These are phyloP conservation scores for Torymus aiolomorphi DNA, from an alignment of 2,888 invertebrate genomes.

Conservation along the genomic window DNA sequence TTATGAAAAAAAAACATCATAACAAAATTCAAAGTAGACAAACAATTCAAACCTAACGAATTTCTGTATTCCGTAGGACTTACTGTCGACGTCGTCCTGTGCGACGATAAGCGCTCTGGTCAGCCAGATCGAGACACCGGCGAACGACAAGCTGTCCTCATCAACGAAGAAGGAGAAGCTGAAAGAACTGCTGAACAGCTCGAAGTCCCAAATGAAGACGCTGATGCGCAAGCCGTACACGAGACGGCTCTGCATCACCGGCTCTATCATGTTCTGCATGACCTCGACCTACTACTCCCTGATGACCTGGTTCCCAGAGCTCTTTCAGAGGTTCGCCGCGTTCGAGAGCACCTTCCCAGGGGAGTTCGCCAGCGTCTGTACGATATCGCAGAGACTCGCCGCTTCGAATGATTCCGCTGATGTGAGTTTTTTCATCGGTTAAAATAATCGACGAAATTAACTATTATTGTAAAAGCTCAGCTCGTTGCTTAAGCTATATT, in stretches of 20 bases:
- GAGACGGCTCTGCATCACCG: conserved; percentile 84
- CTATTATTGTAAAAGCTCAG: too few species aligned
- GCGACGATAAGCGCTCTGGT: conserved; percentile 47
- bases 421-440: neutral
- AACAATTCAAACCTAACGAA: too few species aligned
- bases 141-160: neutral
- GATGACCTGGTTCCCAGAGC: conserved; percentile 93
- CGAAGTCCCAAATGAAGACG: conserved; percentile 81
- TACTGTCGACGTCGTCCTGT: neutral
- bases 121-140: neutral
- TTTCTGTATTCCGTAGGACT: conserved; percentile 21
- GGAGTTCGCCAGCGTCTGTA: conserved; percentile 84
- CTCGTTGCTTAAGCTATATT: too few species aligned
- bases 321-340: conserved; percentile 86
- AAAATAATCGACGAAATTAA: too few species aligned
- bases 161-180: conserved; percentile 34
- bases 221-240: conserved; percentile 84
- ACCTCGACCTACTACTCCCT: conserved; percentile 92
- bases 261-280: conserved; percentile 87
- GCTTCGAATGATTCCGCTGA: neutral
- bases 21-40: too few species aligned
- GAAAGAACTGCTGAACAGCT: conserved; percentile 68
- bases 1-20: too few species aligned
- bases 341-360: conserved; percentile 82
- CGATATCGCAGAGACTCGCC: conserved; percentile 77